phyloP scores from a whole-genome alignment of 2,797 vertebrate genomes.

The Onychomys leucogaster region DNA sequence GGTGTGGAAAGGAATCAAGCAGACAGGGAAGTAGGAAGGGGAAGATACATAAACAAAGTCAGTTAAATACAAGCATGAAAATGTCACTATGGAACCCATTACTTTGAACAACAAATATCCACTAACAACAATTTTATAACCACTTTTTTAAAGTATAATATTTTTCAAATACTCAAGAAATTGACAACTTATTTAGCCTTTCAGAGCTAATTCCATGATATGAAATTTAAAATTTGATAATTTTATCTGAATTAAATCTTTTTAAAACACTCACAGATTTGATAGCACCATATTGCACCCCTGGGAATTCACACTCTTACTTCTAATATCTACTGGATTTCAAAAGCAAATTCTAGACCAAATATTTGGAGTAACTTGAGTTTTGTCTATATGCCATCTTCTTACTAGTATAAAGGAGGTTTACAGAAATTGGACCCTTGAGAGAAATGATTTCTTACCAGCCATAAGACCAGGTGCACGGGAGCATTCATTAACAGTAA shows the following conservation, averaged over 20 bases:
- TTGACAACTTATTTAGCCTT: constrained; percentile 76
- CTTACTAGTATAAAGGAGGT: constrained; percentile 77
- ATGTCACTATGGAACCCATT: neutral
- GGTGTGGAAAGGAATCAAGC: neutral
- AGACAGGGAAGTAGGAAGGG: neutral
- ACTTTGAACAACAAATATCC: neutral
- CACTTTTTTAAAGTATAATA: constrained; percentile 31
- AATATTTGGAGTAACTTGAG: constrained; percentile 89
- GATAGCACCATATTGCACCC: constrained; percentile 83
- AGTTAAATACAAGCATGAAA: neutral
- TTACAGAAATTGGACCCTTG: constrained; percentile 86
- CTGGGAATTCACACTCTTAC: constrained; percentile 84
- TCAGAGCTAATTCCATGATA: constrained; percentile 74
- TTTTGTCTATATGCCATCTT: constrained; percentile 86
- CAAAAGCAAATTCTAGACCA: constrained; percentile 87
- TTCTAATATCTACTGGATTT: constrained; percentile 85
- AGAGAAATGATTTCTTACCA: constrained; percentile 86
- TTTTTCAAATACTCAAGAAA: constrained; percentile 74
- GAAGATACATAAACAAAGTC: neutral
- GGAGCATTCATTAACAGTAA: constrained; percentile 84
- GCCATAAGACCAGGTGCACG: constrained; percentile 86
- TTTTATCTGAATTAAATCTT: constrained; percentile 84
- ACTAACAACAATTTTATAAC: neutral
- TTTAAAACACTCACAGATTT: constrained; percentile 84
- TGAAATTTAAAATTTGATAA: constrained; percentile 83